Evolutionary conservation across 2,113 vertebrate genomes (phyloP), one percentile per base, ranked within the genome.

Genomic region (Oryzias celebensis): DNA sequence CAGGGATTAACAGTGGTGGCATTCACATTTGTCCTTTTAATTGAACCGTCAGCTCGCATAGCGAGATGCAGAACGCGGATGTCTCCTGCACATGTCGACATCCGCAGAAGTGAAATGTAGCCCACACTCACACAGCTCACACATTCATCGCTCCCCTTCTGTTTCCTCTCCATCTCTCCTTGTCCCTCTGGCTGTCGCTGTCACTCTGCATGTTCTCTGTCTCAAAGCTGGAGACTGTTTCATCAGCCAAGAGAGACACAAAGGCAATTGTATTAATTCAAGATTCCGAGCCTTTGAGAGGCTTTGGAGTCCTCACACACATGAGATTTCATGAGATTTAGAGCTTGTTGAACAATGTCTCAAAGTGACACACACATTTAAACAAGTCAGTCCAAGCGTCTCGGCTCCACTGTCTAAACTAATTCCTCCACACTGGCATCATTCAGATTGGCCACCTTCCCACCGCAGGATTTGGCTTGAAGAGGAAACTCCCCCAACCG

Each of bases 361-460:
- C 24, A 8, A 58, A 69, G 18, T 51, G 54, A 53, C 66, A 50
- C 62, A 49, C 65, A 59, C 55, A 48, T 53, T 68, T 0, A 68
- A 68, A 73, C 77, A 70, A 85, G 78, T 83, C 63, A 18, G 86
- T 82, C 81, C 85, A 85, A 85, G 84, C 78, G 74, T 85, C 87
- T 85, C 77, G 87, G 85, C 85, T 80, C 71, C 69, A 78, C 80
- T 88, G 81, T 88, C 84, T 89, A 51, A 85, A 89, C 84, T 89
- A 92, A 92, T 90, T 92, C 90, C 87, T 82, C 81, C 73, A 87
- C 81, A 85, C 78, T 85, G 85, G 88, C 85, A 90, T 86, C 84
- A 87, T 88, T 80, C 87, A 82, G 82, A 74, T 90, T 93, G 91
- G 91, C 91, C 86, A 89, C 78, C 84, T 70, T 91, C 91, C 92